These are phyloP conservation scores for Thinocorus orbignyianus DNA, from an alignment of 2,113 vertebrate genomes.

Conservation along the genomic window DNA sequence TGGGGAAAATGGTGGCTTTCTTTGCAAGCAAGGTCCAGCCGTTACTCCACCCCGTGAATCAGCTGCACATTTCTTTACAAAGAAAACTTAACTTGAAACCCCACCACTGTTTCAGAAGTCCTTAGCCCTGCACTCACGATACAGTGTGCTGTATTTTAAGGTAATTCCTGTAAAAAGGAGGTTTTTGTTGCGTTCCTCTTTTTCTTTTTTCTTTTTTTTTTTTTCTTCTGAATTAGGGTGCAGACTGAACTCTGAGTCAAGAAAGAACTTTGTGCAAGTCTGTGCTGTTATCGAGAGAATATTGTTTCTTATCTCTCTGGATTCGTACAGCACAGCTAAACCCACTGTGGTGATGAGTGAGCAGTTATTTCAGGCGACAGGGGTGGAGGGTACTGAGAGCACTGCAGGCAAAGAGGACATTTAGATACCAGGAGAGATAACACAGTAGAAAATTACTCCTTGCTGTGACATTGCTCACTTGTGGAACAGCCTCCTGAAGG, in stretches of 20 bases:
- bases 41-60: background rate
- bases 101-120: background rate
- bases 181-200: background rate
- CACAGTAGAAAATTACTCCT: background rate
- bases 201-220: background rate
- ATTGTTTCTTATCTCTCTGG: conserved; percentile 55
- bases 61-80: background rate
- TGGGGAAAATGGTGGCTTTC: background rate
- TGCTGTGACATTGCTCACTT: background rate
- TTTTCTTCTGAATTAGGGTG: background rate
- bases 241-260: conserved; percentile 61
- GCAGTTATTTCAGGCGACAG: conserved; percentile 32
- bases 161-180: background rate
- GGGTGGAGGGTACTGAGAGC: conserved; percentile 14
- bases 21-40: background rate
- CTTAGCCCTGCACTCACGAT: background rate
- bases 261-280: conserved; percentile 53
- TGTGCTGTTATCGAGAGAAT: conserved; percentile 47
- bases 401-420: background rate
- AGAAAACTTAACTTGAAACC: background rate
- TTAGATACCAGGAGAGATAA: background rate
- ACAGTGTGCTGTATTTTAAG: background rate
- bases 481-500: background rate
- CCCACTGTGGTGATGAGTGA: conserved; percentile 52
- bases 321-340: conserved; percentile 27